phyloP scores from a whole-genome alignment of 2,888 invertebrate species.

The Schizotus pectinicornis region DNA sequence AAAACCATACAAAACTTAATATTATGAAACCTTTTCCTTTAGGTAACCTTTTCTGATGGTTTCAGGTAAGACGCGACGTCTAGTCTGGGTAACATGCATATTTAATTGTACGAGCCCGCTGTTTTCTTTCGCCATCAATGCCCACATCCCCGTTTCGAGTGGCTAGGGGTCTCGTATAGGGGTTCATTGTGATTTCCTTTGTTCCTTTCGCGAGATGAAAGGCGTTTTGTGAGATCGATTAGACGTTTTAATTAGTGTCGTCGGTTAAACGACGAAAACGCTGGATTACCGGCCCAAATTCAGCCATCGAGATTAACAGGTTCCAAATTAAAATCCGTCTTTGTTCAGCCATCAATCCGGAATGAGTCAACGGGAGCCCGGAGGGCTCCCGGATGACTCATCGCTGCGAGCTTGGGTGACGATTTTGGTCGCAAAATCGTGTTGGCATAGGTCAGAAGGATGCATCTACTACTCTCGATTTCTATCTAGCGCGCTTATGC shows the following conservation, averaged over 20 bases:
- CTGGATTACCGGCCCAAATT: background rate
- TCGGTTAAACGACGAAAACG: conserved; percentile 17
- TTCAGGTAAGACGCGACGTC: no score
- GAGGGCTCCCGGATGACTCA: conserved; percentile 8
- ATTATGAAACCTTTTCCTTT: no score
- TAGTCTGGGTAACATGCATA: no score
- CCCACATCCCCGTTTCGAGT: no score
- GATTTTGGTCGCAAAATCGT: conserved; percentile 1
- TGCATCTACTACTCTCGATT: conserved; percentile 15
- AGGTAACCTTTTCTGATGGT: no score
- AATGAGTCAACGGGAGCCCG: conserved; percentile 17
- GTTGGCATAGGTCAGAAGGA: conserved; percentile 16
- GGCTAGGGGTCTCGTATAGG: no score
- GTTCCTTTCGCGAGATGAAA: no score
- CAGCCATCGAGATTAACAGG: conserved; percentile 11
- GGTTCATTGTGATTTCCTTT: no score
- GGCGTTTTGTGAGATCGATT: conserved; percentile 9
- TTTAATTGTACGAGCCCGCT: no score
- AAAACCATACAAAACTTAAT: no score
- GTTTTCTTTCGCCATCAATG: no score
- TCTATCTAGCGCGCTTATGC: conserved; percentile 16
- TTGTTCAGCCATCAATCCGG: conserved; percentile 12
- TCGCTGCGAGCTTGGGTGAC: background rate
- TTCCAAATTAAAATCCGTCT: conserved; percentile 2
- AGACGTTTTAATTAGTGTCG: conserved; percentile 15